Evolutionary conservation across 2,113 vertebrate species (phyloP).

Genomic region (Triplophysa tibetana): DNA sequence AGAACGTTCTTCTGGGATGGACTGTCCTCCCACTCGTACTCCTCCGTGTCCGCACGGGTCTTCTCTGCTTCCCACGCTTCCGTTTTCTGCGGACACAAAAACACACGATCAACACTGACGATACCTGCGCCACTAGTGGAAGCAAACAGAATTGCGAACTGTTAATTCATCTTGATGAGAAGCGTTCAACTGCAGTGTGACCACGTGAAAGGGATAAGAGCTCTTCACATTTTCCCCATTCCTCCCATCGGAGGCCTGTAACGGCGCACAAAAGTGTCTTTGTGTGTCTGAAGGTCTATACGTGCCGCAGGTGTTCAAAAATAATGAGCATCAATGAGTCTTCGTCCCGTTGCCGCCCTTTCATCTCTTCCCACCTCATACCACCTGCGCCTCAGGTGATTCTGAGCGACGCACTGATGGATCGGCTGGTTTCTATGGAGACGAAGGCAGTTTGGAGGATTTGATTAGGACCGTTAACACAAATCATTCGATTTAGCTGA

Average conservation of each 20-base stretch:
- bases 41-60: slow-evolving; percentile 88
- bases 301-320: slow-evolving; percentile 59
- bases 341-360: slow-evolving; percentile 50
- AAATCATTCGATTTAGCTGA: slow-evolving; percentile 43
- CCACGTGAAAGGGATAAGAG: background rate
- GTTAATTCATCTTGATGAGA: background rate
- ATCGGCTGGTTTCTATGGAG: slow-evolving; percentile 36
- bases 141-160: background rate
- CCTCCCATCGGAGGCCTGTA: slow-evolving; percentile 35
- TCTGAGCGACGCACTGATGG: slow-evolving; percentile 13
- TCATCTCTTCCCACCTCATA: background rate
- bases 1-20: slow-evolving; percentile 81
- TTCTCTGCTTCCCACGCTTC: slow-evolving; percentile 89
- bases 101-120: background rate
- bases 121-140: background rate
- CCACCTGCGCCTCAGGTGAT: background rate
- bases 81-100: slow-evolving; percentile 80
- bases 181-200: too few species aligned
- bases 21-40: slow-evolving; percentile 89
- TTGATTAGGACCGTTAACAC: slow-evolving; percentile 27
- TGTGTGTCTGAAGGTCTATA: slow-evolving; percentile 55
- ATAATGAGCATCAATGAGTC: slow-evolving; percentile 64
- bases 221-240: slow-evolving; percentile 31
- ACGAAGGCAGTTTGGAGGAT: slow-evolving; percentile 16
- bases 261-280: slow-evolving; percentile 64